phyloP scores from a whole-genome alignment of 2,888 invertebrate genomes.

The Drosophila mulleri region DNA sequence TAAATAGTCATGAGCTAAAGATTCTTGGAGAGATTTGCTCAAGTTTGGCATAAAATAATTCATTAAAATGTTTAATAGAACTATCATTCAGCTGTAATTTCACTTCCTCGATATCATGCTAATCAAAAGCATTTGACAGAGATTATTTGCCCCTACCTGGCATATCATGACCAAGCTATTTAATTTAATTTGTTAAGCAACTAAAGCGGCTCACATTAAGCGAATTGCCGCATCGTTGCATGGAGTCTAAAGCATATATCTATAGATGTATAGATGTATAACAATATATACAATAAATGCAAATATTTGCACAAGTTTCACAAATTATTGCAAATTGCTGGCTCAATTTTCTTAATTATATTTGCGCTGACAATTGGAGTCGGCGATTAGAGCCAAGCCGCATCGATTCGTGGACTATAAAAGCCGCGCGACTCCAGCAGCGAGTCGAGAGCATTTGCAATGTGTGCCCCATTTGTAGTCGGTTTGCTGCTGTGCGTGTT shows the following conservation, averaged over 20 bases:
- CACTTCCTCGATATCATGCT: background rate
- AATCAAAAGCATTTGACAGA: slow-evolving; percentile 14
- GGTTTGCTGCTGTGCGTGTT: slow-evolving; percentile 31
- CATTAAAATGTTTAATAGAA: no score
- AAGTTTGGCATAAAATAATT: no score
- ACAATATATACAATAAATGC: slow-evolving; percentile 20
- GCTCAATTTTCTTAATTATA: slow-evolving; percentile 65
- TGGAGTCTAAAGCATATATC: slow-evolving; percentile 1
- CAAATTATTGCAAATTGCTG: slow-evolving; percentile 56
- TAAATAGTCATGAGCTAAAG: no score
- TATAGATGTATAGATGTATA: background rate
- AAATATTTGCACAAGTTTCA: slow-evolving; percentile 59
- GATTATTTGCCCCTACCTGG: slow-evolving; percentile 1
- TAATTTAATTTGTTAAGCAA: slow-evolving; percentile 26
- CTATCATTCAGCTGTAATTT: background rate
- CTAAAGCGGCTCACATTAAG: slow-evolving; percentile 36
- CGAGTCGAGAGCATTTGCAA: slow-evolving; percentile 28
- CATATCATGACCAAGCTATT: slow-evolving; percentile 15
- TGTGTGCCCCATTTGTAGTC: slow-evolving; percentile 34
- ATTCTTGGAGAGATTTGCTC: no score
- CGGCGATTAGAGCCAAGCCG: slow-evolving; percentile 28
- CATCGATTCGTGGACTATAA: slow-evolving; percentile 56
- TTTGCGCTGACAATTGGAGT: slow-evolving; percentile 53
- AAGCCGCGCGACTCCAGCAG: slow-evolving; percentile 15
- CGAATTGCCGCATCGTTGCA: slow-evolving; percentile 22